phyloP scores from a whole-genome alignment of 2,113 vertebrate genomes.

The Addax nasomaculatus region DNA sequence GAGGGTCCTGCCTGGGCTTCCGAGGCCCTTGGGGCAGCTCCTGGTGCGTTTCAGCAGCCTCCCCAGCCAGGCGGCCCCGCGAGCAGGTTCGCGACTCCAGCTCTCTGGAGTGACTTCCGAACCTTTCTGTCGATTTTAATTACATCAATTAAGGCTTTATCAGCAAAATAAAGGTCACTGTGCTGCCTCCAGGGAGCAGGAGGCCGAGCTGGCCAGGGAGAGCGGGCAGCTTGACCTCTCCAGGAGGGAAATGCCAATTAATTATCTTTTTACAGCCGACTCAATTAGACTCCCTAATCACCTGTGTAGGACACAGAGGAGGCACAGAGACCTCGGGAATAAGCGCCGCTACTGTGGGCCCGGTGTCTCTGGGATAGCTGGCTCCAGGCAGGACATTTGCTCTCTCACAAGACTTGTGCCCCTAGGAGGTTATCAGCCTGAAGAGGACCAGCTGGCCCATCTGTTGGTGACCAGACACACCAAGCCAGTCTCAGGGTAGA shows the following conservation, averaged over 20 bases:
- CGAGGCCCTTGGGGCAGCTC: neutral
- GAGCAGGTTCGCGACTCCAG: neutral
- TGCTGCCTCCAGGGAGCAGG: constrained; percentile 65
- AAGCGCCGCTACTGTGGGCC: constrained; percentile 5
- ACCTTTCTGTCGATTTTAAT: constrained; percentile 73
- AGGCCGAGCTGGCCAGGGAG: constrained; percentile 63
- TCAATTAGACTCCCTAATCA: constrained; percentile 84
- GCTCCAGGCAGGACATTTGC: constrained; percentile 41
- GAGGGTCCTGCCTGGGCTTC: neutral
- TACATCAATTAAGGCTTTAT: constrained; percentile 68
- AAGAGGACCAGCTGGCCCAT: neutral
- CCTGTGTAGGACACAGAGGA: constrained; percentile 78
- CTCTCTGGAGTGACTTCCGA: neutral
- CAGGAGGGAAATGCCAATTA: constrained; percentile 80
- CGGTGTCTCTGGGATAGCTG: constrained; percentile 58
- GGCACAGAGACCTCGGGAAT: neutral
- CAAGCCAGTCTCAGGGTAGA: constrained; percentile 70
- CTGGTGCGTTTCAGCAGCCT: neutral
- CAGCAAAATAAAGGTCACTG: constrained; percentile 80
- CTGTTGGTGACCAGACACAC: constrained; percentile 82
- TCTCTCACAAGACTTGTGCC: constrained; percentile 52
- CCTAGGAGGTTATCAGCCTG: constrained; percentile 55
- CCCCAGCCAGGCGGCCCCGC: neutral
- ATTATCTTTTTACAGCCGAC: constrained; percentile 84
- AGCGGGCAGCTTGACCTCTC: constrained; percentile 84